These are phyloP conservation scores for Colletes collaris DNA, from an alignment of 2,888 invertebrate species.

Conservation along the genomic window DNA sequence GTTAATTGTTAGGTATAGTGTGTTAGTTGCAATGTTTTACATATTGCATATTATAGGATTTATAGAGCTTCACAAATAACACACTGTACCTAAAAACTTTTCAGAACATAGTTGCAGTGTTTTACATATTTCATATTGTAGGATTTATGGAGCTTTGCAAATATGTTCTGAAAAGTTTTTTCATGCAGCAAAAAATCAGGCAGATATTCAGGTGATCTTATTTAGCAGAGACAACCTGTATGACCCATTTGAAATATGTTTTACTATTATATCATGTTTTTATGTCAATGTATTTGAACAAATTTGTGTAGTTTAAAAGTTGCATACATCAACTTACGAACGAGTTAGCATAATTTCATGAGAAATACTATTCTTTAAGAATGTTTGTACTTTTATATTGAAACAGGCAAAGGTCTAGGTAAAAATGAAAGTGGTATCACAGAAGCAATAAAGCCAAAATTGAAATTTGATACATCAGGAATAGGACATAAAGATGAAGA, in stretches of 20 bases:
- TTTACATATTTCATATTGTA: too few relatives aligned
- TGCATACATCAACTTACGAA: not conserved
- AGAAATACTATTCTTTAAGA: not conserved
- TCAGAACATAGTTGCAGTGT: too few relatives aligned
- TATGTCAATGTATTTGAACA: not conserved
- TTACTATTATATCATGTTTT: not conserved
- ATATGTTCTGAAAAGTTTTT: too few relatives aligned
- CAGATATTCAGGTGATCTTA: too few relatives aligned
- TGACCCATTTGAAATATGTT: not conserved
- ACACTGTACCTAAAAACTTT: too few relatives aligned
- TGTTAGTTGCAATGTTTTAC: too few relatives aligned
- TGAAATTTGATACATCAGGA: constrained; percentile 91
- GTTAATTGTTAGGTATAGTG: too few relatives aligned
- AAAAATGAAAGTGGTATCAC: constrained; percentile 91
- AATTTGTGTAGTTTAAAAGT: not conserved
- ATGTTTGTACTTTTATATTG: constrained; percentile 37
- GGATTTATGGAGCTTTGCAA: too few relatives aligned
- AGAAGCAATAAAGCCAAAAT: constrained; percentile 89
- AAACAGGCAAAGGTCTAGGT: constrained; percentile 92
- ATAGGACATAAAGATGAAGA: constrained; percentile 90
- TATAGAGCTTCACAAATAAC: too few relatives aligned
- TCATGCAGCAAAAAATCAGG: too few relatives aligned
- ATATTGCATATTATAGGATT: too few relatives aligned
- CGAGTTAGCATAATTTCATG: too few relatives aligned
- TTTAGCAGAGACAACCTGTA: not conserved